These are phyloP conservation scores for Ischnura elegans DNA, from an alignment of 2,888 invertebrate genomes.

Conservation along the genomic window DNA sequence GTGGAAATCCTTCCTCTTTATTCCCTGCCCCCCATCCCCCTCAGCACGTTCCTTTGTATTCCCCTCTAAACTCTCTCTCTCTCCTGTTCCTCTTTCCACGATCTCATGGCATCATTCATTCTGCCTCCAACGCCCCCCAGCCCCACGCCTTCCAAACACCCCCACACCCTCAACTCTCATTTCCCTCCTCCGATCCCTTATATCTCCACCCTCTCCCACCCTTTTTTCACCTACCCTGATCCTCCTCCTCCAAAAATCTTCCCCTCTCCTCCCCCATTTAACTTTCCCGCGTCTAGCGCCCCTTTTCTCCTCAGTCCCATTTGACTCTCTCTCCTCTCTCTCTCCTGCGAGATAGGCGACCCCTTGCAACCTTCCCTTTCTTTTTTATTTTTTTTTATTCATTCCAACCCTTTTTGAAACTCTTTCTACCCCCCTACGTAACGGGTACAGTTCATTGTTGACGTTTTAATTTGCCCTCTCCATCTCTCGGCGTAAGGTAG, in stretches of 20 bases:
- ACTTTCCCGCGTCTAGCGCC: background rate
- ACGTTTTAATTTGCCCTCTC: background rate
- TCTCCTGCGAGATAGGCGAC: background rate
- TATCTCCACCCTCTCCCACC: background rate
- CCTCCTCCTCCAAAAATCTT: background rate
- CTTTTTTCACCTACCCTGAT: background rate
- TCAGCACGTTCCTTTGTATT: conserved; percentile 72
- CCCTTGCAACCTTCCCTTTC: no score
- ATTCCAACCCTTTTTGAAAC: background rate
- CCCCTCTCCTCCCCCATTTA: background rate
- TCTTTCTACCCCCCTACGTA: background rate
- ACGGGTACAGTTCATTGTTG: background rate
- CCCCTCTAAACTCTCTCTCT: conserved; percentile 42
- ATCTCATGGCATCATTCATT: background rate
- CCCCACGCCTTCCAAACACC: background rate
- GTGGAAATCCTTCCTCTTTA: conserved; percentile 73
- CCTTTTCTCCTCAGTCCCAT: background rate
- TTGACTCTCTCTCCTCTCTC: background rate
- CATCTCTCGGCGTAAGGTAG: background rate
- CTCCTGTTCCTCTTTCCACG: conserved; percentile 74
- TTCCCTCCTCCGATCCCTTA: background rate
- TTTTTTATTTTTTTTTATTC: no score
- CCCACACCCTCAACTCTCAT: background rate
- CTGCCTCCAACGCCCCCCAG: background rate
- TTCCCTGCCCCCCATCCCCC: conserved; percentile 75